Evolutionary conservation across 2,113 vertebrate genomes (phyloP).

Genomic region (Suncus etruscus): DNA sequence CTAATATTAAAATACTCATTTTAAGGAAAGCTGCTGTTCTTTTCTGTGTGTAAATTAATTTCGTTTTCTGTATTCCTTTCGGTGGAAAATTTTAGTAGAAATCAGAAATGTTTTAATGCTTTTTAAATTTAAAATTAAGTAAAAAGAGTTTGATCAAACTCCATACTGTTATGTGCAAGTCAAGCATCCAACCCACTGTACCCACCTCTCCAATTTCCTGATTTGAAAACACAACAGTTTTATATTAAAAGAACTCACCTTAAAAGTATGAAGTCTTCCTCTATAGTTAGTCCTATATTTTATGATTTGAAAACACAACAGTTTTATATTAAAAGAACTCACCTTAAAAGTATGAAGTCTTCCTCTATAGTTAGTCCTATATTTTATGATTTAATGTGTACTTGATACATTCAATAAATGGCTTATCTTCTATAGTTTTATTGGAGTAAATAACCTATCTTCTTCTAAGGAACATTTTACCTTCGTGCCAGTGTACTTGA

Average conservation of each 20-base stretch:
- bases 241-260: too few species aligned
- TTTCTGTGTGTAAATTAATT: constrained; percentile 52
- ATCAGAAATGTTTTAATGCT: constrained; percentile 50
- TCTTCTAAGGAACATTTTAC: constrained; percentile 55
- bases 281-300: too few species aligned
- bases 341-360: not conserved
- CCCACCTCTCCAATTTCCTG: too few species aligned
- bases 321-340: too few species aligned
- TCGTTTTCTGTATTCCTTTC: constrained; percentile 32
- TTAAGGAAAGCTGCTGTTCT: not conserved
- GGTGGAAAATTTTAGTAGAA: constrained; percentile 52
- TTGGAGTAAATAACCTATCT: constrained; percentile 58
- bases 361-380: not conserved
- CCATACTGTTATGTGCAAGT: too few species aligned
- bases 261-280: too few species aligned
- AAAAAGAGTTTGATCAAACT: too few species aligned
- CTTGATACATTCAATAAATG: constrained; percentile 49
- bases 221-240: too few species aligned
- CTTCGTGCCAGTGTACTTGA: constrained; percentile 37
- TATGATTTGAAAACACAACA: too few species aligned
- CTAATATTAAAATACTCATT: not conserved
- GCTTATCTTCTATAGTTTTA: constrained; percentile 63
- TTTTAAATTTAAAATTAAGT: constrained; percentile 54
- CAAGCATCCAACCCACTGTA: too few species aligned
- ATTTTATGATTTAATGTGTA: constrained; percentile 64